Base-by-base conservation (phyloP, 2,888 invertebrate genomes). In the Tipula confusa region DNA sequence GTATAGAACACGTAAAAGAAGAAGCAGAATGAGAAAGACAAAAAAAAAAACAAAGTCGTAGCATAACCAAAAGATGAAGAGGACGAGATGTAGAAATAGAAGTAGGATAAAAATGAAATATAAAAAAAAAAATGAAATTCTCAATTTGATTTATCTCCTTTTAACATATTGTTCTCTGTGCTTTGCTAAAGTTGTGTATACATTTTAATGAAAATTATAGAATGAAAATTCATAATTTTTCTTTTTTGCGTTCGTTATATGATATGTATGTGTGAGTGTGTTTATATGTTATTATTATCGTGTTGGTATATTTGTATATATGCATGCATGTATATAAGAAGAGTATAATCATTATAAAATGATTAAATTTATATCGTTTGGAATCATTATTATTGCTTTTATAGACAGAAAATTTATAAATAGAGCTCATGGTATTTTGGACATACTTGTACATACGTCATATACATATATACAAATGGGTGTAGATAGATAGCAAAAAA, bases 191-290 rank as follows among this genome's bases (percentile, higher is more conserved):
- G 24, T 64, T 64, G 48, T 36, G n/a, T 43, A 43, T 15, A 43
- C 43, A 43, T 43, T 64, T 64, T 64, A 64, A 64, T 64, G 64
- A 64, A 64, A 64, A 64, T 64, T 64, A 64, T 64, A 64, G 64
- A 64, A 64, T 64, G 64, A 24, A 64, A 64, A 64, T 64, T 64
- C 64, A 64, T 64, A 64, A 64, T 64, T 64, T 64, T 64, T 64
- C 64, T 64, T 64, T 24, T 24, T 64, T 64, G 64, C 64, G 64
- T 24, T 64, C 64, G 9, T 24, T 64, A 2, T n/a, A n/a, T n/a
- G n/a, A n/a, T n/a, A n/a, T n/a, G n/a, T n/a, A n/a, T 64, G 9
- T 24, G 11, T 24, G 64, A 24, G 24, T 64, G 64, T 24, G 64
- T 64, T 4, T 15, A 15, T 38, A 13, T 13, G 38, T 13, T 64